Base-by-base conservation (phyloP, 1,140 invertebrate genomes). In the Drosophila ficusphila region DNA sequence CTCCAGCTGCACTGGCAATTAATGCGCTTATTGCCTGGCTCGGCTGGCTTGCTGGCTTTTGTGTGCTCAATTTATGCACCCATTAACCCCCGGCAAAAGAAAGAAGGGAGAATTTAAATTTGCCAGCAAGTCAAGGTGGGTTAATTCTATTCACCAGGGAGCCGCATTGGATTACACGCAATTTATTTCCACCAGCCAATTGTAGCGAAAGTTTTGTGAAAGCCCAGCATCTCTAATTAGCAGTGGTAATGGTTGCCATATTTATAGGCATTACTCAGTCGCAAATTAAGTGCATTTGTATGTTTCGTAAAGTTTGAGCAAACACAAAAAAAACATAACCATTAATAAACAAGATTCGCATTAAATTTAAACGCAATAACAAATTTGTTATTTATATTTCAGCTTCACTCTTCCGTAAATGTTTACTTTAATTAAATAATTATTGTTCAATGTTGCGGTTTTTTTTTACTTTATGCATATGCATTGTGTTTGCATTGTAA, bases 1-100 rank as follows among this genome's bases (percentile, higher is more conserved):
- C 44, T 71, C 51, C 52, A 42, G 64, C 56, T 57, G 58, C 51
- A 39, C 62, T 58, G 57, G 67, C 72, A 86, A 76, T 86, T 85
- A 85, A 86, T 79, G 61, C 81, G 81, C 81, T 85, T 85, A 86
- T 85, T 76, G 65, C 81, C 34, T 54, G 46, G 51, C 46, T 54
- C 61, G 72, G 70, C 67, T 72, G n/a, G n/a, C n/a, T n/a, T n/a
- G n/a, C n/a, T 16, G 41, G 41, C 41, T 44, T 83, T 72, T 85
- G 73, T 85, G 73, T 72, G 57, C 78, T 79, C 46, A 62, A 68
- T 82, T 83, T 69, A 78, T 68, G 67, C 46, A 42, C 36, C 52
- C 64, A 68, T 68, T 67, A 52, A 68, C 21, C 21, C 27, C 54
- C 39, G 14, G 53, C 14, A 44, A 19, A 23, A 67, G n/a, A 44